Conservation (phyloP, 2,888 invertebrate genomes). For the Heliconius cydno region DNA sequence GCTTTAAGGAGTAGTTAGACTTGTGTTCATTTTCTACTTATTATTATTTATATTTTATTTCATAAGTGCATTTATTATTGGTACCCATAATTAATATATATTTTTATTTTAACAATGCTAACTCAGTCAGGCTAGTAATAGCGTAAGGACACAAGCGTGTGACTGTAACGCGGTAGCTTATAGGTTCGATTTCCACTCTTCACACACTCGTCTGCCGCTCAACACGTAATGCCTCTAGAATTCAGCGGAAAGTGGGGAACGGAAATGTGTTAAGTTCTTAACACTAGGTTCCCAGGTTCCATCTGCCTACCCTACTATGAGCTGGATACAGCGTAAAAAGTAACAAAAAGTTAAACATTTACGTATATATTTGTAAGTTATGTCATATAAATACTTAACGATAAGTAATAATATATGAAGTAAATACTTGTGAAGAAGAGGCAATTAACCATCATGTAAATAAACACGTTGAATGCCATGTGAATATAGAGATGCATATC, state of each 20-base stretch:
- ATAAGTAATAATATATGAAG: not conserved
- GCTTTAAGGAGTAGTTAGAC: conserved; percentile 64
- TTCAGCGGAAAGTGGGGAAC: too few species aligned
- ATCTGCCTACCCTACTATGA: too few species aligned
- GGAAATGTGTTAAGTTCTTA: too few species aligned
- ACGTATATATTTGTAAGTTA: not conserved
- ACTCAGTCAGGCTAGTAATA: too few species aligned
- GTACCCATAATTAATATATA: not conserved
- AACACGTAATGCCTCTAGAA: too few species aligned
- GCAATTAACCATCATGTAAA: conserved; percentile 12
- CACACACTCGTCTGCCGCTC: too few species aligned
- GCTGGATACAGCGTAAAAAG: too few species aligned
- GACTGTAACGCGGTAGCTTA: too few species aligned
- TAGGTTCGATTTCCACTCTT: too few species aligned
- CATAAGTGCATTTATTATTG: not conserved
- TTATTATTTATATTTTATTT: not conserved
- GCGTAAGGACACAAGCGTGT: too few species aligned
- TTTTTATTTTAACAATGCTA: not conserved
- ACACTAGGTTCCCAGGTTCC: too few species aligned
- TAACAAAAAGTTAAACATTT: not conserved
- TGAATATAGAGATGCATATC: conserved; percentile 37
- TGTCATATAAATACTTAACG: not conserved
- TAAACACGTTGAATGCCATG: conserved; percentile 39
- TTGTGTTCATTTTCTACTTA: conserved; percentile 20
- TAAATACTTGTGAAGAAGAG: not conserved